A percentile compares a stretch with the other conserved stretches of the same genome.
phyloP scores from a whole-genome alignment of 2,888 invertebrate genomes.

The Strigamia crassipes region DNA sequence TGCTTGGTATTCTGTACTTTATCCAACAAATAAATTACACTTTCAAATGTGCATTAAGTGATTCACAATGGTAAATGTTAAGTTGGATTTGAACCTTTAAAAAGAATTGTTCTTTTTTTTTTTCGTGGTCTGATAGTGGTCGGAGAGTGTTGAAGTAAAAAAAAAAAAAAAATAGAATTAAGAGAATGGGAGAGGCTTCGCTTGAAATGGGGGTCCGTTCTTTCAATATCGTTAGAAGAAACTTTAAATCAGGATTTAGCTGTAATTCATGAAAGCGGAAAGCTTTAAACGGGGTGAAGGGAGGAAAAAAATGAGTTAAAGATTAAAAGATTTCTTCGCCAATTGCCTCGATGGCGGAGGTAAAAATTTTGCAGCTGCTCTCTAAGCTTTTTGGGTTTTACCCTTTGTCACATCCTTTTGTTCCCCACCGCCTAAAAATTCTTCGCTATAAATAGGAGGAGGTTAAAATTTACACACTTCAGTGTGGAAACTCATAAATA shows the following conservation, averaged over 20 bases:
- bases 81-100: conserved; percentile 1
- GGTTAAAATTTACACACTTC: conserved; percentile 38
- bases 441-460: conserved; percentile 6
- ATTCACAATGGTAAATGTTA: conserved; percentile 4
- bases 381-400: neutral
- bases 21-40: conserved; percentile 13
- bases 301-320: conserved; percentile 22
- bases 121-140: conserved; percentile 31
- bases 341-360: conserved; percentile 23
- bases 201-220: conserved; percentile 36
- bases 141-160: conserved; percentile 19
- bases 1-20: neutral
- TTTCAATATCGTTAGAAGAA: conserved; percentile 40
- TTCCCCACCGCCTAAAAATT: conserved; percentile 1
- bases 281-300: conserved; percentile 37
- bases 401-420: conserved; percentile 40
- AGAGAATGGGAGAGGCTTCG: conserved; percentile 22
- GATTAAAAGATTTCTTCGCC: conserved; percentile 22
- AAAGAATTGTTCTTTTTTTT: conserved; percentile 6
- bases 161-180: conserved; percentile 10
- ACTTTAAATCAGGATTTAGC: conserved; percentile 35
- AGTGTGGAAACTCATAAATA: conserved; percentile 35
- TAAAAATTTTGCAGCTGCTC: conserved; percentile 37
- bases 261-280: conserved; percentile 33
- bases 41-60: neutral